These are phyloP conservation scores for Ennomos erosarius DNA, from an alignment of 2,888 invertebrate genomes.

Conservation along the genomic window DNA sequence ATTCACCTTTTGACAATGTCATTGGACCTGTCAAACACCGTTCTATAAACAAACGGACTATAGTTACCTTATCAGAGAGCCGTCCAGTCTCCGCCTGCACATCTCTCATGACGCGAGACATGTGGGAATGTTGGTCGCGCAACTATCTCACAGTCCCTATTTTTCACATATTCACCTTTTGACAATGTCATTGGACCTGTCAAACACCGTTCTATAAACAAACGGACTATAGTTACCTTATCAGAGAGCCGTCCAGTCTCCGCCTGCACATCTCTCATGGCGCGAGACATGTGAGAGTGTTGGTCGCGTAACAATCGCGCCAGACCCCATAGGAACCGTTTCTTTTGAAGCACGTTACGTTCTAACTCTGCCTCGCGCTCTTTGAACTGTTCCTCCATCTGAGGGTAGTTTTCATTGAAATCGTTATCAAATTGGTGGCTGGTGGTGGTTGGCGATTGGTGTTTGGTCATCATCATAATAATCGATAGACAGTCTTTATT, in stretches of 20 bases:
- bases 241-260: constrained; percentile 56
- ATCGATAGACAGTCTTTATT: no score
- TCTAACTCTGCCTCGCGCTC: constrained; percentile 58
- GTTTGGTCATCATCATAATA: no score
- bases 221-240: constrained; percentile 54
- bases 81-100: constrained; percentile 54
- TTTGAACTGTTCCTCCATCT: constrained; percentile 69
- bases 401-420: neutral
- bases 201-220: no score
- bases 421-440: no score
- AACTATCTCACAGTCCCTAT: constrained; percentile 66
- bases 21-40: no score
- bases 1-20: no score
- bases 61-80: constrained; percentile 60
- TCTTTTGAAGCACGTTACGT: constrained; percentile 59
- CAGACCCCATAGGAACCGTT: constrained; percentile 71
- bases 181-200: no score
- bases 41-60: neutral
- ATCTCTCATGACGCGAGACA: constrained; percentile 61
- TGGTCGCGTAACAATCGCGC: constrained; percentile 66
- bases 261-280: constrained; percentile 56
- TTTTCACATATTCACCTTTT: constrained; percentile 36
- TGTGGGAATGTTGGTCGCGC: constrained; percentile 60
- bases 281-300: constrained; percentile 59
- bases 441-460: no score